Evolutionary conservation across 2,797 vertebrate genomes (phyloP), one percentile per base, ranked within the genome.

Genomic region (Kryptolebias ocellatus): DNA sequence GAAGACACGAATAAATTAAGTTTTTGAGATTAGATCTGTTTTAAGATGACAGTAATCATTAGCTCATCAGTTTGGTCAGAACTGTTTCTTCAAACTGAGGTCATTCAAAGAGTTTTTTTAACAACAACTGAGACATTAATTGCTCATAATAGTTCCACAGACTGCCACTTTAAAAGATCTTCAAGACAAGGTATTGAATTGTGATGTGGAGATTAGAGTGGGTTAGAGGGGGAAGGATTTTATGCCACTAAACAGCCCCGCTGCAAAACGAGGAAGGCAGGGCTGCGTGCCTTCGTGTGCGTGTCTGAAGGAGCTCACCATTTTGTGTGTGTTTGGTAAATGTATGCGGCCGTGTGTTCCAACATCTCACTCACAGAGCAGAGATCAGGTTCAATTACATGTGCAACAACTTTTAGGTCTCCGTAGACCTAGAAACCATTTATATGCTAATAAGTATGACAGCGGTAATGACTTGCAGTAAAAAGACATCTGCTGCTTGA

Each of bases 361-460:
- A 84, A 83, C 70, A 73, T 81, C 87, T 87, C 85, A 90, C 83
- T 90, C 85, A 90, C 84, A 87, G 81, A 82, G 74, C 74, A 75
- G 81, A 88, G 86, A 89, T 85, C 83, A 81, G 80, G 77, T 89
- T 90, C 83, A 89, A 87, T 91, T 89, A 89, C 83, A 78, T 76
- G 77, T 83, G 84, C 83, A 86, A 90, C 90, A 85, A 88, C 81
- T 80, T 88, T 76, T 46, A 66, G 77, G 85, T 91, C 89, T 90
- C 88, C 20, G 52, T 60, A 80, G 90, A 77, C 85, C 79, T 51
- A 59, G 79, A 91, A 89, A 80, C 90, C 90, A 93, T 94, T 92
- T 93, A 91, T 91, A 93, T 94, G 93, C 90, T 93, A 93, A 93
- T 93, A 87, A 73, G 83, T 85, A 76, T 90, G 92, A 91, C 89